These are phyloP conservation scores for Meandrina meandrites DNA, from an alignment of 92 coral and sea anemone species.

Conservation along the genomic window DNA sequence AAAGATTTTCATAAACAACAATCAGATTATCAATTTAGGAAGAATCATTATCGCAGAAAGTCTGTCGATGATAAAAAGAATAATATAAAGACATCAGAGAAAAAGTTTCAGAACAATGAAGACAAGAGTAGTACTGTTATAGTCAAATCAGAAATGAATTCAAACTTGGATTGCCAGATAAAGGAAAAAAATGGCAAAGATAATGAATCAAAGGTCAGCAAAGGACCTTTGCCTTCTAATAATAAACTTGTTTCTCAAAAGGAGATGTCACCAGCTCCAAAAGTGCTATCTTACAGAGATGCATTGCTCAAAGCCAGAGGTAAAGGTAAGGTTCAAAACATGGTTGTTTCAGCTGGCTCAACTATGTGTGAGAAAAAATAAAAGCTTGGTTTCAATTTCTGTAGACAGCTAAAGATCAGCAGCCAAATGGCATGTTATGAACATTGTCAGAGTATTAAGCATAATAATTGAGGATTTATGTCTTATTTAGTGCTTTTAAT, in stretches of 20 bases:
- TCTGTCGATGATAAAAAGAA: constrained; percentile 35
- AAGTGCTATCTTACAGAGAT: constrained; percentile 85
- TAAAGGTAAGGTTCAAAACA: constrained; percentile 54
- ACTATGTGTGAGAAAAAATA: too few species aligned
- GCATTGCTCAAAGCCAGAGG: constrained; percentile 68
- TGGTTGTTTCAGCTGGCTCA: too few species aligned
- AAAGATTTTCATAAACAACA: constrained; percentile 45
- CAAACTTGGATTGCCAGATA: neutral
- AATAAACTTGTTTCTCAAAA: neutral
- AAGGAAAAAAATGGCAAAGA: neutral
- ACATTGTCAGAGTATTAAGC: neutral
- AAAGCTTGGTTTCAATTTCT: neutral
- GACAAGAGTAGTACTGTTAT: neutral
- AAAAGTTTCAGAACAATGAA: constrained; percentile 8
- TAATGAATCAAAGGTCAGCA: neutral
- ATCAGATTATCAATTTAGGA: constrained; percentile 35
- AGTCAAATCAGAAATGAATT: neutral
- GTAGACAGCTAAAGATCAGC: neutral
- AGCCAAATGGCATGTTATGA: too few species aligned
- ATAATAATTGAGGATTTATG: neutral
- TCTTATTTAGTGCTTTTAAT: too few species aligned
- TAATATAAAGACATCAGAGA: constrained; percentile 1
- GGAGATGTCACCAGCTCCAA: neutral
- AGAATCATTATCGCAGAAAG: constrained; percentile 28
- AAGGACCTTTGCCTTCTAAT: neutral